Conservation (phyloP, 2,113 vertebrate genomes). For the Corvus hawaiiensis region DNA sequence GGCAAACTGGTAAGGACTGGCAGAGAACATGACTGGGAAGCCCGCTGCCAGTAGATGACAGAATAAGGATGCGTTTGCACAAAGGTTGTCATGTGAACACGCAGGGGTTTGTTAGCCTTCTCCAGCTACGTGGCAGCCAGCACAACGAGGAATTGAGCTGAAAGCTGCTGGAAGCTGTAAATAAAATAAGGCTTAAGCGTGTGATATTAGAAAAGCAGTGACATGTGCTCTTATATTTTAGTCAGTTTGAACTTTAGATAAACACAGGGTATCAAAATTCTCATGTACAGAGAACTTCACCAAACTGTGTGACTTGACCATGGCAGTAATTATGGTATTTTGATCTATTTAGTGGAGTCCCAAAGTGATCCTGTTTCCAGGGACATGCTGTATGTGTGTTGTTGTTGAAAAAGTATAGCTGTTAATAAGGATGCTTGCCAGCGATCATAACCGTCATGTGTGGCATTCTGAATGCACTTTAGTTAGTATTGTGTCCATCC, state of each 20-base stretch:
- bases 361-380: neutral
- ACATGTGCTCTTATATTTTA: neutral
- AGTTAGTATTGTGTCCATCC: neutral
- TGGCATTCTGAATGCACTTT: neutral
- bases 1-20: constrained; percentile 86
- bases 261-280: neutral
- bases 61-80: constrained; percentile 73
- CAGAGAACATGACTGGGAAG: constrained; percentile 75
- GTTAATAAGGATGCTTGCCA: neutral
- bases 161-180: constrained; percentile 27
- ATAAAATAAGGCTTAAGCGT: neutral
- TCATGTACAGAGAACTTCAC: neutral
- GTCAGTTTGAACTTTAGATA: neutral
- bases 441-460: neutral
- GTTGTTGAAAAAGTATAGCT: neutral
- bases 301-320: neutral
- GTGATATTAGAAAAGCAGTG: neutral
- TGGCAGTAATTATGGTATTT: neutral
- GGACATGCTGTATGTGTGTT: neutral
- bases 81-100: constrained; percentile 72
- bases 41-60: constrained; percentile 74
- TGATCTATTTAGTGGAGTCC: neutral
- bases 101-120: constrained; percentile 70
- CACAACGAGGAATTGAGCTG: neutral
- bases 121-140: constrained; percentile 28